Evolutionary conservation across 35 echinoderm and acorn worm genomes (phyloP).

Genomic region (Strongylocentrotus purpuratus): DNA sequence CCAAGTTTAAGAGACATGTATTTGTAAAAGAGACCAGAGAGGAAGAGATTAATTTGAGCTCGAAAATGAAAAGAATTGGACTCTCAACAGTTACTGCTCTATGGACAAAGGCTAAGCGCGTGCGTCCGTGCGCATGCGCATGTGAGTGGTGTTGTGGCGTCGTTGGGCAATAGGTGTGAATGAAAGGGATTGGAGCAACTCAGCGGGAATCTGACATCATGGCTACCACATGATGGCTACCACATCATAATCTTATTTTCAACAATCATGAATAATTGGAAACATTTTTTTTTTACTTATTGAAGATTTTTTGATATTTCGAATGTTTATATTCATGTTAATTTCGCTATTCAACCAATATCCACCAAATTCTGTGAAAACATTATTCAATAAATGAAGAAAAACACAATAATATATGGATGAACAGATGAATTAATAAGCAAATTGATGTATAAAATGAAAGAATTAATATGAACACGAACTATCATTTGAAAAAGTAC

Average conservation of each 20-base stretch:
- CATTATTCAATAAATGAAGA: no score
- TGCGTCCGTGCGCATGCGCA: neutral
- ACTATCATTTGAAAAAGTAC: no score
- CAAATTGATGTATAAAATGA: no score
- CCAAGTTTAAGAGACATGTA: neutral
- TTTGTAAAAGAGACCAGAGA: neutral
- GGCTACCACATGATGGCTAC: no score
- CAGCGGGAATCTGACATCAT: no score
- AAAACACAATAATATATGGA: no score
- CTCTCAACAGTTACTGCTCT: neutral
- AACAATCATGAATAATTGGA: neutral
- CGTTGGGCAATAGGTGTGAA: neutral
- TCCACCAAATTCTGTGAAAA: no score
- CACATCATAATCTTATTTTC: neutral
- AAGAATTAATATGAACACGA: no score
- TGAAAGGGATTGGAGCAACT: neutral
- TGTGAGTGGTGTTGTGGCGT: neutral
- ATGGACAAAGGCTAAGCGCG: neutral
- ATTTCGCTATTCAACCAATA: no score
- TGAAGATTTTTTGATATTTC: no score
- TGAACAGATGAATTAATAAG: no score
- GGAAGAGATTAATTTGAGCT: conserved; percentile 4
- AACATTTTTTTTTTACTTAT: neutral
- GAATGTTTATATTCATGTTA: no score
- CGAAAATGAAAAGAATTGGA: neutral